A percentile compares a stretch with the other conserved stretches of the same genome.
These are phyloP conservation scores for Ichneumon xanthorius DNA, from an alignment of 2,888 invertebrate species.

Conservation along the genomic window DNA sequence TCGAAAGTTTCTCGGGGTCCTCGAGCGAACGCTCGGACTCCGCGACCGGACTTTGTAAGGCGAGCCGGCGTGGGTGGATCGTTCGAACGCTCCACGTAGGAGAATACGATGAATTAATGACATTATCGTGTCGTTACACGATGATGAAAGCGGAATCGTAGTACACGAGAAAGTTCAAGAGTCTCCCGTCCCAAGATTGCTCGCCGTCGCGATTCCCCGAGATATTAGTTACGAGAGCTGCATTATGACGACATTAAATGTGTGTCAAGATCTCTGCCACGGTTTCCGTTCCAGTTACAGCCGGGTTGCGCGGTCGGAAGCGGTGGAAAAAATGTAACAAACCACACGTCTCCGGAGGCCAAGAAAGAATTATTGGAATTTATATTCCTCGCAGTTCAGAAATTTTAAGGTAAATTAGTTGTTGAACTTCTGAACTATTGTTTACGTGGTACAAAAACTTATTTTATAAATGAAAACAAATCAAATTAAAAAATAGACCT, in stretches of 20 bases:
- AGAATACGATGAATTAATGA: conserved; percentile 43
- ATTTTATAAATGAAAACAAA: no score
- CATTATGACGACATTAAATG: conserved; percentile 51
- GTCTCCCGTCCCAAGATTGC: not conserved
- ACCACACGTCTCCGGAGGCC: not conserved
- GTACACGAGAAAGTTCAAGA: conserved; percentile 28
- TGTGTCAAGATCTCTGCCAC: conserved; percentile 65
- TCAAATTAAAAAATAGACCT: no score
- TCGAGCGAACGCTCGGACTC: conserved; percentile 28
- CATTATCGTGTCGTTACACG: conserved; percentile 8
- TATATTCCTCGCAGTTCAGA: not conserved
- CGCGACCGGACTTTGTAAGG: conserved; percentile 65
- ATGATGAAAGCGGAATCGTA: conserved; percentile 42
- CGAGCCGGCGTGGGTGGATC: conserved; percentile 59
- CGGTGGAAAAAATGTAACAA: conserved; percentile 16
- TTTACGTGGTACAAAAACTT: no score
- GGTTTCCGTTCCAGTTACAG: conserved; percentile 47
- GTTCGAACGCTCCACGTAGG: conserved; percentile 23
- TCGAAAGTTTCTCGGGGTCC: conserved; percentile 62
- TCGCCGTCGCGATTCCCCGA: not conserved
- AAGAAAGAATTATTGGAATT: not conserved
- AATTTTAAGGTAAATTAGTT: not conserved
- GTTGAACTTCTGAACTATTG: no score
- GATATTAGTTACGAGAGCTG: conserved; percentile 13
- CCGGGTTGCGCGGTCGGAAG: conserved; percentile 4